phyloP scores from a whole-genome alignment of 2,113 vertebrate species.

The Lutjanus erythropterus region DNA sequence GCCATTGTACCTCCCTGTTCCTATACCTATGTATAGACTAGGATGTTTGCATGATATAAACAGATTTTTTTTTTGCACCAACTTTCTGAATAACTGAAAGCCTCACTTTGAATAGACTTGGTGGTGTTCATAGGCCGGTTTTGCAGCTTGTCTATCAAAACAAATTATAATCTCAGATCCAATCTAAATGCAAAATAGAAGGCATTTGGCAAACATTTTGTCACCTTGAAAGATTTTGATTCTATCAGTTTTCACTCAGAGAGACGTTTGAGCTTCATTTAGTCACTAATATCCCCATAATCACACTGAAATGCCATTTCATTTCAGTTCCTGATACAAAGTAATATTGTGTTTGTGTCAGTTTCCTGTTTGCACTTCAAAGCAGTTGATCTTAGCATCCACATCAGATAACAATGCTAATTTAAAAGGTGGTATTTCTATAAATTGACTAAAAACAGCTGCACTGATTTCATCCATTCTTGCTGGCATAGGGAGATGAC shows the following conservation, averaged over 20 bases:
- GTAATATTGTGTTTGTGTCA: neutral
- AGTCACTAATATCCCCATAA: neutral
- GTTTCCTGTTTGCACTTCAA: neutral
- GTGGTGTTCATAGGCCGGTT: neutral
- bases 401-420: neutral
- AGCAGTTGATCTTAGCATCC: neutral
- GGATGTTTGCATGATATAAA: conserved; percentile 38
- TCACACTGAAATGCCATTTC: neutral
- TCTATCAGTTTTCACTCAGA: neutral
- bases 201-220: neutral
- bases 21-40: conserved; percentile 60
- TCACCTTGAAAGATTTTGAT: neutral
- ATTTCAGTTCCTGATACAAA: neutral
- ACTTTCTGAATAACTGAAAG: conserved; percentile 5
- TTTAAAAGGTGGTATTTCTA: neutral
- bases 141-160: neutral
- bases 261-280: neutral
- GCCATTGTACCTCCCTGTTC: conserved; percentile 45
- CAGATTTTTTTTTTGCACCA: conserved; percentile 6
- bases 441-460: neutral
- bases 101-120: neutral
- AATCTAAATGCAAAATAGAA: neutral
- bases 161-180: neutral
- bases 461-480: neutral
- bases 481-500: neutral